A percentile compares a stretch with the other conserved stretches of the same genome.
Conservation (phyloP, 2,888 invertebrate genomes). For the Enchytraeus crypticus region DNA sequence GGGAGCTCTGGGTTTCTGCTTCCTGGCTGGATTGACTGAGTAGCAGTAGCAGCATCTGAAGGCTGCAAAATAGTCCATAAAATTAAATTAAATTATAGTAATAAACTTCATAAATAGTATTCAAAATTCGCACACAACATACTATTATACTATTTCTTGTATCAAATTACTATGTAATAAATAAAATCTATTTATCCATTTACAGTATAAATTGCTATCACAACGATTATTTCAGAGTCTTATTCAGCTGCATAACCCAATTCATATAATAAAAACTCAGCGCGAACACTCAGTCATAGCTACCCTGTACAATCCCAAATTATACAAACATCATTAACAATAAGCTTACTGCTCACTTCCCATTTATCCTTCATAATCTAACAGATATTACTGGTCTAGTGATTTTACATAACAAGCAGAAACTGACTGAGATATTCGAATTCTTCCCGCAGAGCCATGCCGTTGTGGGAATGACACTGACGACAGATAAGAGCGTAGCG, state of each 20-base stretch:
- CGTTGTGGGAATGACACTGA: slow-evolving; percentile 84
- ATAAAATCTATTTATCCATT: not conserved
- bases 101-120: not conserved
- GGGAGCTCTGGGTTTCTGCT: slow-evolving; percentile 73
- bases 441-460: slow-evolving; percentile 68
- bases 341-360: not conserved
- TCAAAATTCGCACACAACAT: not conserved
- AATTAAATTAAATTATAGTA: not conserved
- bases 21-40: slow-evolving; percentile 75
- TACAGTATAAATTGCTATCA: not conserved
- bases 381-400: not conserved
- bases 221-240: not conserved
- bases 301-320: no score
- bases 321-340: not conserved
- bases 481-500: slow-evolving; percentile 89
- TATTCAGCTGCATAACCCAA: not conserved
- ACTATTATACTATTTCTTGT: not conserved
- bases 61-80: slow-evolving; percentile 51
- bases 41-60: slow-evolving; percentile 87
- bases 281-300: not conserved
- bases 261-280: not conserved
- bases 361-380: not conserved
- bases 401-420: not conserved
- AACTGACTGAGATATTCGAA: slow-evolving; percentile 58
- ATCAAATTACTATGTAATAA: not conserved